Conservation (phyloP, 30 jellyfish, hydroid and myxozoan species). For the Chrysaora quinquecirrha region DNA sequence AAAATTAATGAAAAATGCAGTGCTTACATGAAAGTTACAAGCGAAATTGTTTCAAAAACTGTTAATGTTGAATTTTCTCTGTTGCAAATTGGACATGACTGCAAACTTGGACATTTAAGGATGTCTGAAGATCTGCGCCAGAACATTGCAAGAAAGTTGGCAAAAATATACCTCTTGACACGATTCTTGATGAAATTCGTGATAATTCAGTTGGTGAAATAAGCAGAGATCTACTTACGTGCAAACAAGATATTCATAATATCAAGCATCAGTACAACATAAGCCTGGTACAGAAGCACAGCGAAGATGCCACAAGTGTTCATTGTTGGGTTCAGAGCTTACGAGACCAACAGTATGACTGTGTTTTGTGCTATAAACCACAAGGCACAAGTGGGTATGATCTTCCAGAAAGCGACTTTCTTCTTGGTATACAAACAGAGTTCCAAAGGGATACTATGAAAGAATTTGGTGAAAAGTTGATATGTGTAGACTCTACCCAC, state of each 20-base stretch:
- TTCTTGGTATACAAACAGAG: constrained; percentile 30
- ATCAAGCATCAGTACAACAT: neutral
- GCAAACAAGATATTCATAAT: constrained; percentile 32
- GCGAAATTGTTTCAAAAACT: neutral
- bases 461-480: neutral
- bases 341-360: neutral
- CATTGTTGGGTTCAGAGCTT: neutral
- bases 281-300: neutral
- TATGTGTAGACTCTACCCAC: constrained; percentile 33
- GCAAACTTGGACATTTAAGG: constrained; percentile 41
- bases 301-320: neutral
- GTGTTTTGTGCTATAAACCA: neutral
- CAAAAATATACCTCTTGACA: constrained; percentile 32
- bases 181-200: constrained; percentile 30
- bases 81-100: constrained; percentile 32
- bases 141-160: too few relatives aligned
- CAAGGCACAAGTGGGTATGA: neutral
- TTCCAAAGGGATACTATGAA: constrained; percentile 9
- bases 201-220: constrained; percentile 18
- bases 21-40: constrained; percentile 41
- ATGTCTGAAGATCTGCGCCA: constrained; percentile 28
- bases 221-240: constrained; percentile 31
- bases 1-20: constrained; percentile 33
- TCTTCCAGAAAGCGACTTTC: constrained; percentile 30
- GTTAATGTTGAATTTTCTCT: constrained; percentile 22